Conservation (phyloP, 2,888 invertebrate genomes). For the Bugula neritina region DNA sequence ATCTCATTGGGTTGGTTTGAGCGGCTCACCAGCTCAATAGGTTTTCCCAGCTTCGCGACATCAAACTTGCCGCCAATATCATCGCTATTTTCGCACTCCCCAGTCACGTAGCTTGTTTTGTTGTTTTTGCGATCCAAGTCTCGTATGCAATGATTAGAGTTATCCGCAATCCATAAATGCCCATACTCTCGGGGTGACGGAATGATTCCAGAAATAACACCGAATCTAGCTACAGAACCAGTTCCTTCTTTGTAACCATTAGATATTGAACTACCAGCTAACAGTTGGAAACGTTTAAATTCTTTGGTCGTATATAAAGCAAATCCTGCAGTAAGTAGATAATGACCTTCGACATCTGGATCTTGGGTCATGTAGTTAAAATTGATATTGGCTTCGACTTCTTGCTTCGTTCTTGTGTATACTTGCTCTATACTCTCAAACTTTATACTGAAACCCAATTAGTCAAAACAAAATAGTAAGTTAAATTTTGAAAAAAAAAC, state of each 20-base stretch:
- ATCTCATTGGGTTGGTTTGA: not conserved
- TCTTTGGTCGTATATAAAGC: not conserved
- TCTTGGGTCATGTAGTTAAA: no score
- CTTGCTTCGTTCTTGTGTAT: no score
- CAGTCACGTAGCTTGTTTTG: not conserved
- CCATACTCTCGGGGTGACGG: not conserved
- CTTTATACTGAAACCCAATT: no score
- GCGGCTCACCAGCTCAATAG: not conserved
- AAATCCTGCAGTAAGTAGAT: not conserved
- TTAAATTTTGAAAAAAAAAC: no score
- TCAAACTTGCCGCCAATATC: not conserved
- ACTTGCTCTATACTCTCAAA: no score
- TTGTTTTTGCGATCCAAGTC: not conserved
- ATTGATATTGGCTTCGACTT: no score
- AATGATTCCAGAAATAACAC: not conserved
- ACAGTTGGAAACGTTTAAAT: not conserved
- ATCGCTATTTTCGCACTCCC: not conserved
- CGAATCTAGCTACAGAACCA: not conserved
- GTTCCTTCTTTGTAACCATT: not conserved
- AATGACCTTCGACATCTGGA: not conserved
- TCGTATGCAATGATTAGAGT: not conserved
- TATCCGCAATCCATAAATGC: not conserved
- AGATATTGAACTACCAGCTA: not conserved
- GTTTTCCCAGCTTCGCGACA: not conserved
- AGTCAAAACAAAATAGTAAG: no score